Conservation (phyloP, 2,888 invertebrate genomes). For the Luperina nickerlii region DNA sequence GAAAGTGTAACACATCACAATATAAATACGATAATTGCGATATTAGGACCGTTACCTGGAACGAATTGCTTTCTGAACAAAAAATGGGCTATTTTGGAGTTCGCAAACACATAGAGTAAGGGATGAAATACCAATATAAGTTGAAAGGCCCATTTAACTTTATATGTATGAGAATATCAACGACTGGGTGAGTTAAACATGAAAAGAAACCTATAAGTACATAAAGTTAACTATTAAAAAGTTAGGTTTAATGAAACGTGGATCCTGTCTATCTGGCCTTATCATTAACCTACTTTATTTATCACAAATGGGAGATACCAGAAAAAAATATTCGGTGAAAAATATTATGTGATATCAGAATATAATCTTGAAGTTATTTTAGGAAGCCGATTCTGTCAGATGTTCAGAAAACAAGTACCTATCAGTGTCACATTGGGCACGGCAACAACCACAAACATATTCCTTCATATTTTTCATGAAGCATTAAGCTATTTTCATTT, state of each 20-base stretch:
- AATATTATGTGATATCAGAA: constrained; percentile 20
- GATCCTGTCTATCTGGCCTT: constrained; percentile 9
- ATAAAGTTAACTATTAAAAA: constrained; percentile 25
- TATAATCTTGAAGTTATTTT: constrained; percentile 45
- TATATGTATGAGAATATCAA: constrained; percentile 29
- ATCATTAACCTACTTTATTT: constrained; percentile 33
- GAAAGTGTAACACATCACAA: constrained; percentile 19
- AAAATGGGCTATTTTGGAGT: constrained; percentile 42
- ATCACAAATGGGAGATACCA: constrained; percentile 25
- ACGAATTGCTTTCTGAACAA: constrained; percentile 49
- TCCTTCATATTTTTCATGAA: background rate
- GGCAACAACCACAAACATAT: background rate
- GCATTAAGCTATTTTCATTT: background rate
- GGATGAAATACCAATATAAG: constrained; percentile 54
- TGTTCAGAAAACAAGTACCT: constrained; percentile 23
- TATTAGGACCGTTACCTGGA: constrained; percentile 23
- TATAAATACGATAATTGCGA: constrained; percentile 27
- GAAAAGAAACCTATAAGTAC: constrained; percentile 7
- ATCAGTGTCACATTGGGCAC: constrained; percentile 1
- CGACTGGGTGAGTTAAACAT: constrained; percentile 36
- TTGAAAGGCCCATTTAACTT: constrained; percentile 45
- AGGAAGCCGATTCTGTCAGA: constrained; percentile 19
- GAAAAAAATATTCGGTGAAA: constrained; percentile 1
- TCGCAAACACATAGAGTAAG: constrained; percentile 41
- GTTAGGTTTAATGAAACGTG: constrained; percentile 43